Evolutionary conservation across 2,797 vertebrate genomes (phyloP), one percentile per base, ranked within the genome.

Genomic region (Geotria australis): DNA sequence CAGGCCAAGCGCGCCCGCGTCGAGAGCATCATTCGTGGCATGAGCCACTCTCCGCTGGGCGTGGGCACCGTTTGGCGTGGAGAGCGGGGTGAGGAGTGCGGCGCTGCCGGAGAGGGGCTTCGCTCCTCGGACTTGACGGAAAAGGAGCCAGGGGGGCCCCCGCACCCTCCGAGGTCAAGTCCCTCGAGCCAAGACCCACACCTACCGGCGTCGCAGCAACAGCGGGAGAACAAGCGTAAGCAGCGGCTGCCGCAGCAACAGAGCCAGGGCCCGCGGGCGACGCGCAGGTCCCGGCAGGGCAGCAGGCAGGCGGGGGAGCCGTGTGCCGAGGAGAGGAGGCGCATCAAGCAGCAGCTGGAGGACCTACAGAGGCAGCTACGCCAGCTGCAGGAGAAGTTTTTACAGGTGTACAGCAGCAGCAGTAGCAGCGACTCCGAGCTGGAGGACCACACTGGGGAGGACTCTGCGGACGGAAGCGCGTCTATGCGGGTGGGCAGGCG

Each of bases 341-440:
- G 77, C 65, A 66, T 79, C 49, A 78, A 78, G 63, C 73, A 73
- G 38, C 75, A 78, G 64, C 64, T 79, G 61, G 75, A 76, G 59
- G 74, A 76, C 63, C 74, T 76, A 8, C 69, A 69, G 58, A 73
- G 73, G 61, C 72, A 72, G 60, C 69, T 79, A 58, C 68, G 73
- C 59, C 72, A 73, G 47, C 68, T 79, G 63, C 77, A 78, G 66
- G 73, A 74, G 67, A 78, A 72, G 56, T 73, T 79, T 2, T 76
- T 73, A 72, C 72, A 65, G 68, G 73, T 70, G 5, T 78, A 76
- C 59, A 74, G 73, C 12, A 55, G 49, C 7, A 15, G 15, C 24
- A 38, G n/a, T n/a, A n/a, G 24, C 24, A 55, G 51, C 15, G 51
- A 55, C 12, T 55, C 51, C 15, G 51, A 55, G 15, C 15, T 15